A percentile compares a stretch with the other conserved stretches of the same genome.
phyloP scores from a whole-genome alignment of 2,888 invertebrate genomes.

The Mayetiola destructor region DNA sequence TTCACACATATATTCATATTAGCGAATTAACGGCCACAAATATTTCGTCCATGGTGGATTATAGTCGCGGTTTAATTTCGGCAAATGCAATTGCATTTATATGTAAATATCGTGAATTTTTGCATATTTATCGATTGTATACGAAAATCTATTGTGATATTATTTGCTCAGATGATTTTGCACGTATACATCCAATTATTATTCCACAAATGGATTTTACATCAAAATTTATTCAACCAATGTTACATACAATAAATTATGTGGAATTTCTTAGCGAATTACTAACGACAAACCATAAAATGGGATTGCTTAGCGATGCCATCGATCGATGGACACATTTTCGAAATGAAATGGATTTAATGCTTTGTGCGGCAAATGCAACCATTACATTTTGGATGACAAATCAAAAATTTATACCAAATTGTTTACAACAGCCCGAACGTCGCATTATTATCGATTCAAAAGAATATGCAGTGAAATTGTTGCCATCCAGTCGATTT shows the following conservation, averaged over 20 bases:
- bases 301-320: slow-evolving; percentile 20
- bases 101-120: slow-evolving; percentile 54
- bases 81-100: slow-evolving; percentile 54
- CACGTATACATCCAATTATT: slow-evolving; percentile 42
- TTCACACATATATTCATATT: slow-evolving; percentile 52
- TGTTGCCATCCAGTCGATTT: slow-evolving; percentile 57
- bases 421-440: slow-evolving; percentile 41
- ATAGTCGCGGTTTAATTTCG: slow-evolving; percentile 48
- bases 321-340: slow-evolving; percentile 27
- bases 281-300: slow-evolving; percentile 15
- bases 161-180: slow-evolving; percentile 55
- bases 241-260: slow-evolving; percentile 27
- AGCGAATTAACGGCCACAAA: slow-evolving; percentile 52
- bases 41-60: slow-evolving; percentile 53
- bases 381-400: slow-evolving; percentile 32
- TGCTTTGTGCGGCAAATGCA: slow-evolving; percentile 29
- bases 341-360: slow-evolving; percentile 26
- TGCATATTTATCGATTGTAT: slow-evolving; percentile 56
- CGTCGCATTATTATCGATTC: slow-evolving; percentile 69
- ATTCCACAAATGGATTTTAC: slow-evolving; percentile 22
- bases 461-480: slow-evolving; percentile 49
- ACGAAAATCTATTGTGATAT: slow-evolving; percentile 56
- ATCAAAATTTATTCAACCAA: slow-evolving; percentile 29
- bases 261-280: slow-evolving; percentile 21
- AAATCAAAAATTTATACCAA: slow-evolving; percentile 31